Evolutionary conservation across 2,888 invertebrate genomes (phyloP).

Genomic region (Caenorhabditis sp.): DNA sequence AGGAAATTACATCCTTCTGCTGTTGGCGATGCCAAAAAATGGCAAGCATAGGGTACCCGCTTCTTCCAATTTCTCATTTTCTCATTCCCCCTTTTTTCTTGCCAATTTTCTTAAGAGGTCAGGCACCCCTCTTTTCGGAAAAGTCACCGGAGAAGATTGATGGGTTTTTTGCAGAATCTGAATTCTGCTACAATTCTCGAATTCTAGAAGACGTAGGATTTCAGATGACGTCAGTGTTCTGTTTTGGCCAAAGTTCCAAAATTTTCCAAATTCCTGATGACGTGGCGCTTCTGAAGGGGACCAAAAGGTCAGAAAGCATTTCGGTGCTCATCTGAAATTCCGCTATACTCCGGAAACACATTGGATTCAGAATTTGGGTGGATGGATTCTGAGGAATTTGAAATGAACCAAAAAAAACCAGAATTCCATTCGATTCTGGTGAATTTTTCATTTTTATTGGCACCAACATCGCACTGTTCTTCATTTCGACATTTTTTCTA

Average conservation of each 20-base stretch:
- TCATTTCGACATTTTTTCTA: neutral
- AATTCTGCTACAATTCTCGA: neutral
- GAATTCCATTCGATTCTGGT: no score
- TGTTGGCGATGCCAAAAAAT: neutral
- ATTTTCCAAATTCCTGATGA: neutral
- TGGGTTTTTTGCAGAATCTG: constrained; percentile 1
- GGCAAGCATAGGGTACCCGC: neutral
- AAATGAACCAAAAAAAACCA: no score
- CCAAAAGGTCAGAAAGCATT: neutral
- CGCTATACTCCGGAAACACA: neutral
- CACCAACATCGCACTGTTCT: neutral
- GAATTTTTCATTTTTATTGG: neutral
- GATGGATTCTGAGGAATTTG: neutral
- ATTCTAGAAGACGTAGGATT: neutral
- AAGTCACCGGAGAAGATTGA: constrained; percentile 23
- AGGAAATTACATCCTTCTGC: neutral
- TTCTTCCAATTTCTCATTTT: constrained; percentile 10
- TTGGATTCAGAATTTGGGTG: neutral
- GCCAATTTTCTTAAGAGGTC: constrained; percentile 17
- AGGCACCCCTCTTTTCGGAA: neutral
- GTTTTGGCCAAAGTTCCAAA: no score
- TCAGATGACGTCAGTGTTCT: no score
- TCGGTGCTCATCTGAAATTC: neutral
- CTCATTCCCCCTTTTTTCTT: neutral
- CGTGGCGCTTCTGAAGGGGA: neutral